Conservation (phyloP, 1,140 invertebrate species). For the Brachionus sp. region DNA sequence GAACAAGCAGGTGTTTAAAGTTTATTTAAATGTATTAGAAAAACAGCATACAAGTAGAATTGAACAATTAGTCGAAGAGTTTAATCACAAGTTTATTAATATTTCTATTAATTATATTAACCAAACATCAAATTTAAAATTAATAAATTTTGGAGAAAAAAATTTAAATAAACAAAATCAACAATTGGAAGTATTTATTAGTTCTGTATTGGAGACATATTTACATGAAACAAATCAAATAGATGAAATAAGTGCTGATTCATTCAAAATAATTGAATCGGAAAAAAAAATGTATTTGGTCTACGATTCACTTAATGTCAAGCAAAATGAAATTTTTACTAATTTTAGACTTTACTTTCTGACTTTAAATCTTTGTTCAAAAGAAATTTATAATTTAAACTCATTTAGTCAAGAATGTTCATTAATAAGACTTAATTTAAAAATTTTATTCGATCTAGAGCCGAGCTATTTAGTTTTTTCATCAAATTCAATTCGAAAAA, state of each 20-base stretch:
- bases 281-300: background rate
- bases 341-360: slow-evolving; percentile 9
- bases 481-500: background rate
- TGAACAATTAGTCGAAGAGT: background rate
- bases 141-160: background rate
- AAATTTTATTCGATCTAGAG: background rate
- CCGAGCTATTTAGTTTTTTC: background rate
- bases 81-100: background rate
- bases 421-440: background rate
- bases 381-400: background rate
- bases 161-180: background rate
- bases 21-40: background rate
- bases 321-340: background rate
- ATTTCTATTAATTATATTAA: background rate
- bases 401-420: background rate
- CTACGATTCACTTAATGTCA: background rate
- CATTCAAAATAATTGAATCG: background rate
- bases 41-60: background rate
- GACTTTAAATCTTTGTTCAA: background rate
- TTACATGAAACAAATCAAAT: background rate
- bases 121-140: background rate
- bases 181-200: background rate
- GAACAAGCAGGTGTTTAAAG: background rate
- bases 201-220: background rate
- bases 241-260: background rate